Evolutionary conservation across 2,888 invertebrate genomes (phyloP).

Genomic region (Hybos culiciformis): DNA sequence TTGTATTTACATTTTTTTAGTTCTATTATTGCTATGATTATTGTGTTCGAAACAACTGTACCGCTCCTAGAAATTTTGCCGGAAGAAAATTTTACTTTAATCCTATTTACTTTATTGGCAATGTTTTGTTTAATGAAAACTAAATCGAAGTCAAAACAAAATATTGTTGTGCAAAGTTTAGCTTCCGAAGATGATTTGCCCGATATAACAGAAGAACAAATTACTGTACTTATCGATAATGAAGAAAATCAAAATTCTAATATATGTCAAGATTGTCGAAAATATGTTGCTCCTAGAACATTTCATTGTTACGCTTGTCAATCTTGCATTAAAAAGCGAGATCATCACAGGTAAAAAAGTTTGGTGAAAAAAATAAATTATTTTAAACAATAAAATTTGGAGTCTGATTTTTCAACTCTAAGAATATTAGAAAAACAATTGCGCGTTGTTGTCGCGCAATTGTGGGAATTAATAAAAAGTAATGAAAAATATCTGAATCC

Average conservation of each 20-base stretch:
- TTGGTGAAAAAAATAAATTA: too few relatives aligned
- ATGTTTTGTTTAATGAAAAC: slow-evolving; percentile 25
- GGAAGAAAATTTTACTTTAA: slow-evolving; percentile 47
- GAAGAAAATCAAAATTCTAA: slow-evolving; percentile 25
- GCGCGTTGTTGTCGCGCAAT: too few relatives aligned
- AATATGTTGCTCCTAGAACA: slow-evolving; percentile 51
- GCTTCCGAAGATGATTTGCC: slow-evolving; percentile 28
- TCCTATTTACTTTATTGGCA: slow-evolving; percentile 23
- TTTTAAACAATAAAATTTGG: too few relatives aligned
- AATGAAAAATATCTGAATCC: too few relatives aligned
- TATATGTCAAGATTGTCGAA: slow-evolving; percentile 46
- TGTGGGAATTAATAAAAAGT: too few relatives aligned
- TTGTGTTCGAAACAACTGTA: slow-evolving; percentile 61
- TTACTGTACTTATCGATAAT: slow-evolving; percentile 24
- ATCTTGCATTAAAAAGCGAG: slow-evolving; percentile 61
- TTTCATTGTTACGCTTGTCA: slow-evolving; percentile 75
- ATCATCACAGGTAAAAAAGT: too few relatives aligned
- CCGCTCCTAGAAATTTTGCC: slow-evolving; percentile 55
- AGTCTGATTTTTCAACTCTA: too few relatives aligned
- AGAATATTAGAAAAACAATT: too few relatives aligned
- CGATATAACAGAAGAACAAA: slow-evolving; percentile 27
- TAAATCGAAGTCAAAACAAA: slow-evolving; percentile 24
- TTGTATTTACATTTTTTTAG: too few relatives aligned
- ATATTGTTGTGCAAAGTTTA: slow-evolving; percentile 25
- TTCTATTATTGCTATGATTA: slow-evolving; percentile 48